Evolutionary conservation across 2,113 vertebrate species (phyloP).

Genomic region (Caloenas nicobarica): DNA sequence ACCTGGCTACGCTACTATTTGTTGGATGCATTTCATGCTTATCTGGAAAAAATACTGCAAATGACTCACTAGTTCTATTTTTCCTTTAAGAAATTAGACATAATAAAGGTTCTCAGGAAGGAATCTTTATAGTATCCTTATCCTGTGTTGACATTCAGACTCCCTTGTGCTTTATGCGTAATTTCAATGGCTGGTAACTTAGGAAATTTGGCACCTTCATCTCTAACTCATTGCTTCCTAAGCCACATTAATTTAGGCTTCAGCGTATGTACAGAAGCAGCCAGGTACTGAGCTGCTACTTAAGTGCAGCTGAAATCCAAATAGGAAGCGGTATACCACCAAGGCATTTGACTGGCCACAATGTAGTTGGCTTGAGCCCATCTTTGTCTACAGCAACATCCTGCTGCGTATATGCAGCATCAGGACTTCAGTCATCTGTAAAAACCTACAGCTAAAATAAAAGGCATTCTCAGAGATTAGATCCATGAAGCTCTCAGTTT

Average conservation of each 20-base stretch:
- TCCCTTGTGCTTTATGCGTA: background rate
- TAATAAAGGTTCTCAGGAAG: slow-evolving; percentile 2
- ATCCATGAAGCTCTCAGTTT: background rate
- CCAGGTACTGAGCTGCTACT: background rate
- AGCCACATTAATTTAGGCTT: background rate
- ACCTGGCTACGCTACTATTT: slow-evolving; percentile 42
- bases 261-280: background rate
- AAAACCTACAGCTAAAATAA: background rate
- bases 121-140: background rate
- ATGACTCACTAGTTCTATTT: slow-evolving; percentile 18
- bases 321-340: background rate
- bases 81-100: background rate
- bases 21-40: slow-evolving; percentile 23
- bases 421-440: background rate
- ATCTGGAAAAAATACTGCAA: slow-evolving; percentile 29
- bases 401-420: background rate
- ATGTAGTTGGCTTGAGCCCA: background rate
- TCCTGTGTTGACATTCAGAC: slow-evolving; percentile 13
- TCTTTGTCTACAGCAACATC: background rate
- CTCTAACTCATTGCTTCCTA: background rate
- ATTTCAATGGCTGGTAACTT: background rate
- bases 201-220: background rate
- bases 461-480: background rate
- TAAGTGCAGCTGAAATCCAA: background rate
- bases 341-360: background rate